phyloP scores from a whole-genome alignment of 2,888 invertebrate genomes.

The Cephus runcator region DNA sequence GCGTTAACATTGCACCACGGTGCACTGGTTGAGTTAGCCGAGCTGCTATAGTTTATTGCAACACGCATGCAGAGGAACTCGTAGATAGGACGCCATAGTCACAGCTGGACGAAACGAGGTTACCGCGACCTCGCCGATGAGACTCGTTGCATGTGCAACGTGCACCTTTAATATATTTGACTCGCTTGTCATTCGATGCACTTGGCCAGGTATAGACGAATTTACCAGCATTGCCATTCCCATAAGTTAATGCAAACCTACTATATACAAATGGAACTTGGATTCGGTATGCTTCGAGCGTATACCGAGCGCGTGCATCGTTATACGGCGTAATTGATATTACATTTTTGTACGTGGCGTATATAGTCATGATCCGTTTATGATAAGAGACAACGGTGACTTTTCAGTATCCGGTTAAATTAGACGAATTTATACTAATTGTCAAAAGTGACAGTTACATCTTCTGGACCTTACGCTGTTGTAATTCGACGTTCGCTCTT shows the following conservation, averaged over 20 bases:
- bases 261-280: neutral
- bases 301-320: neutral
- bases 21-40: neutral
- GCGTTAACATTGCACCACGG: neutral
- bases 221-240: neutral
- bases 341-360: neutral
- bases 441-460: neutral
- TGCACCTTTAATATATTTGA: neutral
- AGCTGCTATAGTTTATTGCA: neutral
- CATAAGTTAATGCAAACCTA: neutral
- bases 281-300: neutral
- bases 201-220: neutral
- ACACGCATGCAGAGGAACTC: neutral
- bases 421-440: neutral
- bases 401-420: neutral
- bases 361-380: neutral
- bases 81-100: neutral
- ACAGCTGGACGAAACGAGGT: conserved; percentile 6
- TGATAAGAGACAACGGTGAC: neutral
- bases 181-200: neutral
- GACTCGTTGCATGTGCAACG: neutral
- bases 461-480: neutral
- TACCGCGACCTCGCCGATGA: neutral
- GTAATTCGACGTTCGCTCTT: neutral
- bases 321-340: neutral